Evolutionary conservation across 1,140 invertebrate species (phyloP).

Genomic region (Brachionus angularis): DNA sequence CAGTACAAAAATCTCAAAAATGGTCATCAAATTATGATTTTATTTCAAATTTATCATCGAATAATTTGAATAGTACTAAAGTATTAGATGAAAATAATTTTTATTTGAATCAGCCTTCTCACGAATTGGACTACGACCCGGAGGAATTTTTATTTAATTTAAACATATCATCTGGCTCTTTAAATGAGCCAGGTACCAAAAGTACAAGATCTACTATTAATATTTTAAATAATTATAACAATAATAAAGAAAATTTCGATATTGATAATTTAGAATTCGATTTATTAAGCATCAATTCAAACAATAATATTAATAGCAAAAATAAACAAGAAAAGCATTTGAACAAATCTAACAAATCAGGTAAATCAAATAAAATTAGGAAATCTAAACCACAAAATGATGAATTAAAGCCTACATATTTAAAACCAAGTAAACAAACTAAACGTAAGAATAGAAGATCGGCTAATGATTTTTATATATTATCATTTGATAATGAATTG

Average conservation of each 20-base stretch:
- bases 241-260: neutral
- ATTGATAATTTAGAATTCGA: constrained; percentile 1
- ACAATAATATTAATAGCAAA: too few relatives aligned
- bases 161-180: constrained; percentile 13
- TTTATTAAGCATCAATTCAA: neutral
- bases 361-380: neutral
- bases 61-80: constrained; percentile 34
- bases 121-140: constrained; percentile 22
- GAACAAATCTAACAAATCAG: neutral
- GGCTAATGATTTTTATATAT: constrained; percentile 34
- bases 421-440: neutral
- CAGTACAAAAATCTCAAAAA: neutral
- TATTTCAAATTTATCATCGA: neutral
- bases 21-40: constrained; percentile 31
- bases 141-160: constrained; percentile 41
- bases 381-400: neutral
- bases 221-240: too few relatives aligned
- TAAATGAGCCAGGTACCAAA: constrained; percentile 10
- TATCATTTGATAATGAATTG: constrained; percentile 42
- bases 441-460: constrained; percentile 5
- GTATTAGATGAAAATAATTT: constrained; percentile 2
- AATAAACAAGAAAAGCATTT: neutral
- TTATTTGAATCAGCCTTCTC: neutral
- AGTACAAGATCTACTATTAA: neutral
- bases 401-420: neutral